Conservation (phyloP, 2,797 vertebrate genomes). For the Schizopygopsis malacanthus region DNA sequence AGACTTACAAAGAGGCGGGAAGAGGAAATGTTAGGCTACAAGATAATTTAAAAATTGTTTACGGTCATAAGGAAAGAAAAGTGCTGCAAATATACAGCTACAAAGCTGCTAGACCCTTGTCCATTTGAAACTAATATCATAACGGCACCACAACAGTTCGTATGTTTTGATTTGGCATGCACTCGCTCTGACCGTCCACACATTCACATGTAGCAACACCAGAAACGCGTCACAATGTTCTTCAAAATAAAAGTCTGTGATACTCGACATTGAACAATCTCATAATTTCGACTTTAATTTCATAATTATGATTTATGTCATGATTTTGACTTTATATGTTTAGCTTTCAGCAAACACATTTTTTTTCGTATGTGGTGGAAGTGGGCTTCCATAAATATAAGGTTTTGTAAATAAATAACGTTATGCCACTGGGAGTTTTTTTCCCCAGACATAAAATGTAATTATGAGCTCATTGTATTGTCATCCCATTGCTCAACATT, state of each 20-base stretch:
- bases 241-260: slow-evolving; percentile 38
- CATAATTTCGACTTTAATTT: not conserved
- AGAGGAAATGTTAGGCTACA: not conserved
- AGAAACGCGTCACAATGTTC: not conserved
- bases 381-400: no score
- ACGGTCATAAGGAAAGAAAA: not conserved
- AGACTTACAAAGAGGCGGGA: slow-evolving; percentile 37
- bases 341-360: not conserved
- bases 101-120: not conserved
- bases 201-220: not conserved
- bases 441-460: not conserved
- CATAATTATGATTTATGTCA: not conserved
- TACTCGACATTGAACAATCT: not conserved
- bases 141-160: not conserved
- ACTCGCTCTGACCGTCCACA: not conserved
- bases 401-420: not conserved
- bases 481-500: not conserved
- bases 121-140: not conserved
- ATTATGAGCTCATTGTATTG: not conserved
- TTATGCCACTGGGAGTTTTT: not conserved
- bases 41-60: not conserved
- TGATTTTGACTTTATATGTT: not conserved
- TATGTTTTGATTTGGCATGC: slow-evolving; percentile 5
- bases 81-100: not conserved
- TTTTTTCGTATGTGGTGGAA: no score